Evolutionary conservation across 2,113 vertebrate species (phyloP).

Genomic region (Microcebus tavaratra): DNA sequence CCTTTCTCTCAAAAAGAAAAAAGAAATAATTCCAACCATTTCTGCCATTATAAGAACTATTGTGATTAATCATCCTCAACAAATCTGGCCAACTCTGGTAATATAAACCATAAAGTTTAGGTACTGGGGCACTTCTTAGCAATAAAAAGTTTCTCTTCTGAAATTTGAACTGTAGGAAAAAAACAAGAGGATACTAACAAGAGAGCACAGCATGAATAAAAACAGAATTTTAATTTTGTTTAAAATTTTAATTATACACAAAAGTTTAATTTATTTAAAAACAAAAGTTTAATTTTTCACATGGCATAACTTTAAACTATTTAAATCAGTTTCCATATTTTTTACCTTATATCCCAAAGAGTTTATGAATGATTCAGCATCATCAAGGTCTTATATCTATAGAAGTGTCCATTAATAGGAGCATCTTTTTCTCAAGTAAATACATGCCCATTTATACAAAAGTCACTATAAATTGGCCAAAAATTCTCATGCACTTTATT

Average conservation of each 20-base stretch:
- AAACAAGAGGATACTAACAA: background rate
- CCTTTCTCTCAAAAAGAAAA: background rate
- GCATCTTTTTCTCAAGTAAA: background rate
- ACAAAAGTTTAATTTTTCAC: background rate
- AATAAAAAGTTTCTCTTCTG: conserved; percentile 33
- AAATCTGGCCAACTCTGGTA: conserved; percentile 34
- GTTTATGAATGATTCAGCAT: background rate
- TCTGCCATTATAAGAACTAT: conserved; percentile 3
- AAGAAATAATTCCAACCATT: conserved; percentile 41
- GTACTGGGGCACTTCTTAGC: background rate
- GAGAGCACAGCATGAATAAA: conserved; percentile 27
- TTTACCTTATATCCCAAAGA: background rate
- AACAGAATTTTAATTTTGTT: background rate
- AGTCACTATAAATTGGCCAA: background rate
- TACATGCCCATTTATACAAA: background rate
- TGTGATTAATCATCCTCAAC: conserved; percentile 49
- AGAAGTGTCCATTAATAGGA: background rate
- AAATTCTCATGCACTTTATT: background rate
- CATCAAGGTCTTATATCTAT: background rate
- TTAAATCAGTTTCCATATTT: conserved; percentile 6
- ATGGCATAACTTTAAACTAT: background rate
- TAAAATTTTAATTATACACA: too few relatives aligned
- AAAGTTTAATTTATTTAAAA: background rate
- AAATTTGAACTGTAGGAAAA: conserved; percentile 25
- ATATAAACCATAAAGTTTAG: conserved; percentile 12